These are phyloP conservation scores for Octodonta nipae DNA, from an alignment of 2,888 invertebrate genomes.

Conservation along the genomic window DNA sequence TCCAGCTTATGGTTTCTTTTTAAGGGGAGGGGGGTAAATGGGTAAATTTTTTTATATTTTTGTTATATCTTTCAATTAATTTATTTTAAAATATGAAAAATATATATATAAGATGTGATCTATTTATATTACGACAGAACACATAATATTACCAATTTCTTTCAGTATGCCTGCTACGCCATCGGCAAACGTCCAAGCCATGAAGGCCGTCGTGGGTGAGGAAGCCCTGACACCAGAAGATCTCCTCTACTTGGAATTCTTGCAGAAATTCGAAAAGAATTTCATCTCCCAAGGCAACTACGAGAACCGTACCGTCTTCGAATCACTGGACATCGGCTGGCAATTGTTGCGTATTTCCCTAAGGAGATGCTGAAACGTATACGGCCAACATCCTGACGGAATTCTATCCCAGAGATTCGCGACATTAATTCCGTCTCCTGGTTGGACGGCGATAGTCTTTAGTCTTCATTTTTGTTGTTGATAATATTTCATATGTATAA, in stretches of 20 bases:
- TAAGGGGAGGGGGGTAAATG: no score
- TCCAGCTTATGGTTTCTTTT: no score
- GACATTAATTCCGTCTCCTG: conserved; percentile 51
- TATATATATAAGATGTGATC: no score
- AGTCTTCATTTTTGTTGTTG: no score
- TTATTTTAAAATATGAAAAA: no score
- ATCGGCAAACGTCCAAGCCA: conserved; percentile 99
- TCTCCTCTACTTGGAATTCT: conserved; percentile 93
- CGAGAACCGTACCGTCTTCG: conserved; percentile 98
- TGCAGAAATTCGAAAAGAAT: conserved; percentile 99
- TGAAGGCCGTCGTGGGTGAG: conserved; percentile 99
- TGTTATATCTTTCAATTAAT: no score
- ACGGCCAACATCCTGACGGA: conserved; percentile 90
- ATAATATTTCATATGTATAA: no score
- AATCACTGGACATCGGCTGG: conserved; percentile 99
- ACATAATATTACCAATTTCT: no score
- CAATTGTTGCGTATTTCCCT: conserved; percentile 99
- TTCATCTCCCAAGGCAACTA: conserved; percentile 97
- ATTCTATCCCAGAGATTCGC: conserved; percentile 94
- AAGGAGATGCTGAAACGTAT: conserved; percentile 99
- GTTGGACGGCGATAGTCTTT: no score
- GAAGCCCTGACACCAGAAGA: conserved; percentile 98
- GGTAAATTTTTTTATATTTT: no score
- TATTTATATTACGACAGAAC: no score
- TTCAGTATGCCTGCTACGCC: conserved; percentile 97